phyloP scores from a whole-genome alignment of 2,797 vertebrate species.

The Hipposideros larvatus region DNA sequence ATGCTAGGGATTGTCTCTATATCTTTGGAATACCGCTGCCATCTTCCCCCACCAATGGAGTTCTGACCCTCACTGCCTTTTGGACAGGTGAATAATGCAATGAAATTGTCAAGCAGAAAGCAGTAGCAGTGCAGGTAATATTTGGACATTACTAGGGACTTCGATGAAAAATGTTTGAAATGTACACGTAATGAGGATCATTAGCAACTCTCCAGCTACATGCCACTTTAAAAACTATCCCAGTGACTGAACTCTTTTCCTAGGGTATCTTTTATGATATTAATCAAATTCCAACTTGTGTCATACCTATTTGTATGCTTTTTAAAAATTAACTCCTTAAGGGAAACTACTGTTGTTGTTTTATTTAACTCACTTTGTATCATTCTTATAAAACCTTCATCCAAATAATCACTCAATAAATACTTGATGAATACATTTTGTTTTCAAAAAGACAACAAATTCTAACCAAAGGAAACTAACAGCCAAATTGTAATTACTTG shows the following conservation, averaged over 20 bases:
- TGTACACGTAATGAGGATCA: background rate
- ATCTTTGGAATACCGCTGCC: background rate
- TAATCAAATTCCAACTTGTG: background rate
- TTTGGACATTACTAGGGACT: background rate
- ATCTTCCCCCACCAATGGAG: background rate
- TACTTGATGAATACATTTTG: background rate
- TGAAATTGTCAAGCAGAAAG: no score
- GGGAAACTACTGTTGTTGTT: background rate
- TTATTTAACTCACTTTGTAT: background rate
- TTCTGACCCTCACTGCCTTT: background rate
- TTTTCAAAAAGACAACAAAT: background rate
- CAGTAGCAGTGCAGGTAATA: background rate
- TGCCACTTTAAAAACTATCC: background rate
- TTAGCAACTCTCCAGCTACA: background rate
- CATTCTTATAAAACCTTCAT: background rate
- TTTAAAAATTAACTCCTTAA: background rate
- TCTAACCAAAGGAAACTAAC: background rate
- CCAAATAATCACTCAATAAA: background rate
- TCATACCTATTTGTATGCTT: background rate
- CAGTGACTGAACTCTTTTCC: background rate
- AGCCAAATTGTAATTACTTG: background rate
- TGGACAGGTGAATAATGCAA: background rate
- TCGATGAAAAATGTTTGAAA: background rate
- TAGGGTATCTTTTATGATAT: background rate
- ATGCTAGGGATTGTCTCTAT: background rate